These are phyloP conservation scores for Cochlearius cochlearius DNA, from an alignment of 2,113 vertebrate species.

Conservation along the genomic window DNA sequence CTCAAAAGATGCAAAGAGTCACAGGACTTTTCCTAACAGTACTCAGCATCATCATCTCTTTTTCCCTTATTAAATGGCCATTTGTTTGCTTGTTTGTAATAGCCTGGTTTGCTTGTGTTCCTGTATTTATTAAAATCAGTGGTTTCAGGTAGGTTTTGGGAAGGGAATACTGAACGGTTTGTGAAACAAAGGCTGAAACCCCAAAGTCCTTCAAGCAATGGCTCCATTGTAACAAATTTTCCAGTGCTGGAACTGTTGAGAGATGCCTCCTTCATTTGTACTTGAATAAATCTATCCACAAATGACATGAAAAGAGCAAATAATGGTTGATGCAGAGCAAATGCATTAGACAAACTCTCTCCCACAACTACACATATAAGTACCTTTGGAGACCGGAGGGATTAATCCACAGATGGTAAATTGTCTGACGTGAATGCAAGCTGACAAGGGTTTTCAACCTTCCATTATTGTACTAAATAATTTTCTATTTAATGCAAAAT, in stretches of 20 bases:
- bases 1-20: not conserved
- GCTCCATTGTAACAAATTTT: not conserved
- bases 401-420: conserved; percentile 31
- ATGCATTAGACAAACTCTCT: not conserved
- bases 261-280: not conserved
- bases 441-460: conserved; percentile 49
- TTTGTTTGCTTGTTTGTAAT: not conserved
- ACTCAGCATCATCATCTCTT: not conserved
- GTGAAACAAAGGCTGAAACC: not conserved
- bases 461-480: conserved; percentile 38
- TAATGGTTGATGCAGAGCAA: not conserved
- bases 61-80: not conserved
- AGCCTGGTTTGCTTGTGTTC: not conserved
- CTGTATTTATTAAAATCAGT: not conserved
- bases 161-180: not conserved
- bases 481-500: conserved; percentile 40
- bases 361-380: not conserved
- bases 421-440: not conserved
- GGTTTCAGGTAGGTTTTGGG: not conserved
- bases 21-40: not conserved
- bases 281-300: not conserved
- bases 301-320: conserved; percentile 38
- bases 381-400: not conserved
- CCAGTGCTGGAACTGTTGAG: not conserved
- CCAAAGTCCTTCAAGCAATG: not conserved